Conservation (phyloP, 2,113 vertebrate species). For the Planiliza haematocheilus region DNA sequence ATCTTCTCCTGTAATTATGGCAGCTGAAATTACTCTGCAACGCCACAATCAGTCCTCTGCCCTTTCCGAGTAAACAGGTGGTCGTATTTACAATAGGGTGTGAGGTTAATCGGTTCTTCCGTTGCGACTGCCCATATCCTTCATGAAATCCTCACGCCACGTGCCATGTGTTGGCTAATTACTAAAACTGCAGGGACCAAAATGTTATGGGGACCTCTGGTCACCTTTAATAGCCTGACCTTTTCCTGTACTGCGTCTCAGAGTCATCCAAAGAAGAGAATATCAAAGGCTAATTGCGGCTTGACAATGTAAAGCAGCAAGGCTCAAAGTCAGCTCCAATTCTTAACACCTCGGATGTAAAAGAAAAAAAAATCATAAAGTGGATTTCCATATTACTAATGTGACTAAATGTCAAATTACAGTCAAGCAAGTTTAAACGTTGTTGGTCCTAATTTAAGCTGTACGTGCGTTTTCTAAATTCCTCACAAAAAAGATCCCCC, state of each 20-base stretch:
- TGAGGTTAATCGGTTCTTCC: slow-evolving; percentile 33
- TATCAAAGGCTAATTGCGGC: slow-evolving; percentile 40
- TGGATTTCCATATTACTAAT: too few relatives aligned
- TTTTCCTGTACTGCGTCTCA: slow-evolving; percentile 45
- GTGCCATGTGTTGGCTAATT: slow-evolving; percentile 45
- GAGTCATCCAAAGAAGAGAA: slow-evolving; percentile 10
- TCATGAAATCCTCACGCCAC: slow-evolving; percentile 16
- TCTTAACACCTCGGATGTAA: too few relatives aligned
- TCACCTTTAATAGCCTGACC: slow-evolving; percentile 50
- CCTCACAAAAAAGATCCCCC: background rate
- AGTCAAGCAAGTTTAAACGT: too few relatives aligned
- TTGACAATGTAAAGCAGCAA: slow-evolving; percentile 4
- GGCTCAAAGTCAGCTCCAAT: slow-evolving; percentile 1
- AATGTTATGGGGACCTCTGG: slow-evolving; percentile 25
- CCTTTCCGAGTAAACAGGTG: background rate
- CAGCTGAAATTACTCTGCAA: background rate
- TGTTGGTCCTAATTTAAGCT: background rate
- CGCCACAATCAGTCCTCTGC: background rate
- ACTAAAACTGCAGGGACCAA: slow-evolving; percentile 24
- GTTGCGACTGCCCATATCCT: slow-evolving; percentile 17
- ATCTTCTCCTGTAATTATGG: slow-evolving; percentile 15
- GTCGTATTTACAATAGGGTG: background rate
- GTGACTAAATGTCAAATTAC: too few relatives aligned
- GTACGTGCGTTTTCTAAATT: background rate
- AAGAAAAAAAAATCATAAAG: too few relatives aligned